These are phyloP conservation scores for Molanna angustata DNA, from an alignment of 2,888 invertebrate species.

Conservation along the genomic window DNA sequence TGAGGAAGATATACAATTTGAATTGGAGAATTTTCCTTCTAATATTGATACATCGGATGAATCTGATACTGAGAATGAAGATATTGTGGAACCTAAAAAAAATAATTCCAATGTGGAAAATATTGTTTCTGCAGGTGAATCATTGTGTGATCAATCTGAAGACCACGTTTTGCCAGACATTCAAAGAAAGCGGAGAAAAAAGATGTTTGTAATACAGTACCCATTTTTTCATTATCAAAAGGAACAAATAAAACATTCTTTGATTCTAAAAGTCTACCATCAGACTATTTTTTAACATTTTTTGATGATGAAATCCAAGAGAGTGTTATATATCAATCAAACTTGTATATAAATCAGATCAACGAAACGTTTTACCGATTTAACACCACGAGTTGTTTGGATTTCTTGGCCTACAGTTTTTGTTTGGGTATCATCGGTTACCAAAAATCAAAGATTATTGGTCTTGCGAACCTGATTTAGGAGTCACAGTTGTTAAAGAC, in stretches of 20 bases:
- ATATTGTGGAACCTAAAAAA: neutral
- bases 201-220: no score
- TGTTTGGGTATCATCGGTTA: neutral
- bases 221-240: neutral
- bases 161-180: neutral
- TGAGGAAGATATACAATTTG: neutral
- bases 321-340: neutral
- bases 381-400: neutral
- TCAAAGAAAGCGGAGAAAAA: no score
- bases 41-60: no score
- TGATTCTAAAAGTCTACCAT: neutral
- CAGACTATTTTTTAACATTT: neutral
- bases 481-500: neutral
- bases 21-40: neutral
- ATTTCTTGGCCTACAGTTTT: neutral
- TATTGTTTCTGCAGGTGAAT: neutral
- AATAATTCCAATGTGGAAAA: neutral
- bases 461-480: neutral
- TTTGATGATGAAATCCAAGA: neutral
- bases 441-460: neutral
- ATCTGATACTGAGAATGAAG: neutral
- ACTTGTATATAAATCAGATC: neutral
- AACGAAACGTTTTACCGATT: neutral
- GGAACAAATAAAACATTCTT: neutral
- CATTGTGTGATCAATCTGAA: neutral